Evolutionary conservation across 2,888 invertebrate genomes (phyloP).

Genomic region (Graphium colonna): DNA sequence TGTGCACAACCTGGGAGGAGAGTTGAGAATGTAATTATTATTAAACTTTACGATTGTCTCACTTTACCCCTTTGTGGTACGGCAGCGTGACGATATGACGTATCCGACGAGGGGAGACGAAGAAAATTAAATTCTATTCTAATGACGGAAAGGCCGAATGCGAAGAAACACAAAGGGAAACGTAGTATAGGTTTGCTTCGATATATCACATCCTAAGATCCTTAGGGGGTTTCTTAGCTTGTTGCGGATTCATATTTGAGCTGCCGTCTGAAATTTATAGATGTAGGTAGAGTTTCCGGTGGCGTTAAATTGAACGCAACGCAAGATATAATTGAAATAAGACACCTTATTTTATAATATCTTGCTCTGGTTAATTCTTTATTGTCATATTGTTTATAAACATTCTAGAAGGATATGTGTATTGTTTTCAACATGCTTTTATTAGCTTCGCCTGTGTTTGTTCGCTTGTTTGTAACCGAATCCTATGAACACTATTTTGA

Average conservation of each 20-base stretch:
- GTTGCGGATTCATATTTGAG: constrained; percentile 77
- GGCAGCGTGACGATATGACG: constrained; percentile 35
- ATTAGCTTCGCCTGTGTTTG: too few relatives aligned
- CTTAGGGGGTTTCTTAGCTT: constrained; percentile 76
- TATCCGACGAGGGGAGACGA: constrained; percentile 34
- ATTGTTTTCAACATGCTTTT: too few relatives aligned
- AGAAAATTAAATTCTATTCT: constrained; percentile 35
- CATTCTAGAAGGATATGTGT: too few relatives aligned
- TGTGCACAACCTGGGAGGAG: constrained; percentile 76
- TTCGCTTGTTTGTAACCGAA: too few relatives aligned
- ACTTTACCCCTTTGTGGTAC: constrained; percentile 73
- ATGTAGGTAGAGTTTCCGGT: constrained; percentile 26
- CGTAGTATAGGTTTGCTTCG: constrained; percentile 33
- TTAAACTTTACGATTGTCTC: constrained; percentile 81
- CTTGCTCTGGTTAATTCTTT: background rate
- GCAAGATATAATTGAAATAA: constrained; percentile 19
- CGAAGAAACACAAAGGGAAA: constrained; percentile 31
- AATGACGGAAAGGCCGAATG: constrained; percentile 37
- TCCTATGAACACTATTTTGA: too few relatives aligned
- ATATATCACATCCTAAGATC: constrained; percentile 63
- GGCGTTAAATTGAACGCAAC: constrained; percentile 14
- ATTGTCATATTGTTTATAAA: background rate
- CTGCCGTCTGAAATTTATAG: constrained; percentile 62
- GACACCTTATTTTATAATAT: constrained; percentile 3
- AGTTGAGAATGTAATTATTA: constrained; percentile 80